A percentile compares a stretch with the other conserved stretches of the same genome.
Conservation (phyloP, 1,140 invertebrate species). For the Drosophila willistoni region DNA sequence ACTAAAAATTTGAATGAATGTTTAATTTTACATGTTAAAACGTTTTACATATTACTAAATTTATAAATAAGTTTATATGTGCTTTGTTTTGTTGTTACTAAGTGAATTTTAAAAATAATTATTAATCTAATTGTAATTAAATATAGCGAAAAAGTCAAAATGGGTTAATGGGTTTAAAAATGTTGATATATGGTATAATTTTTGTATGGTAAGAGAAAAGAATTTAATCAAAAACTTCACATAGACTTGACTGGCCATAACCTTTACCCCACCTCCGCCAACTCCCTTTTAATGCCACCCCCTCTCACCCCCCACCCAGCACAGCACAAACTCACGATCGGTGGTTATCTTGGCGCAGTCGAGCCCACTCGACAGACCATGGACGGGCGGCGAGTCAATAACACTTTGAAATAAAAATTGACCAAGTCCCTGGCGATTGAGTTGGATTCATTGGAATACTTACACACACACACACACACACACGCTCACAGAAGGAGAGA, state of each 20-base stretch:
- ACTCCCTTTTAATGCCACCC: background rate
- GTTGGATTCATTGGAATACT: conserved; percentile 14
- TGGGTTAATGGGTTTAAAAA: background rate
- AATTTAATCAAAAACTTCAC: conserved; percentile 26
- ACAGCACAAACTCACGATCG: background rate
- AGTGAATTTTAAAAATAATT: no score
- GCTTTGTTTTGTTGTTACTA: no score
- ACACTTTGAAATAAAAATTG: conserved; percentile 68
- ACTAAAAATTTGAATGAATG: no score
- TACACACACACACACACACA: conserved; percentile 16
- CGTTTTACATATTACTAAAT: no score
- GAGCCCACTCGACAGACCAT: conserved; percentile 62
- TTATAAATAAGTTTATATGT: no score
- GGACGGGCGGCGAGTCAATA: conserved; percentile 59
- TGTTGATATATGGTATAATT: no score
- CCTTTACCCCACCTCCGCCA: conserved; percentile 6
- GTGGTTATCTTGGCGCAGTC: conserved; percentile 54
- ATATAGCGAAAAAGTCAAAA: no score
- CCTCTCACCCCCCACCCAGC: background rate
- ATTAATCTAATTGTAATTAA: no score
- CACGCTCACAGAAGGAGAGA: background rate
- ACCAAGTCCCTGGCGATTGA: conserved; percentile 61
- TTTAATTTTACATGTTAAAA: no score
- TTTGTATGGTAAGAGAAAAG: no score
- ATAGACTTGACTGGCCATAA: conserved; percentile 39